Evolutionary conservation across 1,140 invertebrate genomes (phyloP).

Genomic region (Drosophila lini): DNA sequence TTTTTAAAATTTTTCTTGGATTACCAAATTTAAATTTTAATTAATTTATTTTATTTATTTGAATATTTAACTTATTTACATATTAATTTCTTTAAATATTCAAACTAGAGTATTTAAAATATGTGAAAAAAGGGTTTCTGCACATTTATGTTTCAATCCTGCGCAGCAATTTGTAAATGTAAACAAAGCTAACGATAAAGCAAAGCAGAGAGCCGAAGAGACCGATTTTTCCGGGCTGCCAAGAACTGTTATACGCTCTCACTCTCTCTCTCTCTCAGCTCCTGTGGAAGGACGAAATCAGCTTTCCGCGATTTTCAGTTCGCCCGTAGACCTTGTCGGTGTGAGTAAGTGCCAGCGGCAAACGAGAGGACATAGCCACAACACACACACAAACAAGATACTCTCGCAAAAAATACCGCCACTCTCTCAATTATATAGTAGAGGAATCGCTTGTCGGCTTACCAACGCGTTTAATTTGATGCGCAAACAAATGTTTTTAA

Average conservation of each 20-base stretch:
- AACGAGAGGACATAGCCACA: conserved; percentile 4
- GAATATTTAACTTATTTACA: too few relatives aligned
- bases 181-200: conserved; percentile 64
- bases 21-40: too few relatives aligned
- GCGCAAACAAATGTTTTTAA: conserved; percentile 77
- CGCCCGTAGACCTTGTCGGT: conserved; percentile 55
- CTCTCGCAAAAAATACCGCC: conserved; percentile 23
- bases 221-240: conserved; percentile 13
- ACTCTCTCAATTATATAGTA: conserved; percentile 22
- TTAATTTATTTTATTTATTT: too few relatives aligned
- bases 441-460: conserved; percentile 51
- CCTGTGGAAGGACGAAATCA: conserved; percentile 18
- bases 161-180: conserved; percentile 67
- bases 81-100: neutral
- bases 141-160: conserved; percentile 65
- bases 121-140: neutral
- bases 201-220: conserved; percentile 20
- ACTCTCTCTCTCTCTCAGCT: conserved; percentile 2
- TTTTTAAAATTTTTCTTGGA: too few relatives aligned
- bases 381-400: neutral
- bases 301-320: conserved; percentile 47
- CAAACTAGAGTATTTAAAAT: conserved; percentile 5
- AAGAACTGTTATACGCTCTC: conserved; percentile 66
- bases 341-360: conserved; percentile 63
- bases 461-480: conserved; percentile 72